These are phyloP conservation scores for Microcebus tavaratra DNA, from an alignment of 2,113 vertebrate species.

Conservation along the genomic window DNA sequence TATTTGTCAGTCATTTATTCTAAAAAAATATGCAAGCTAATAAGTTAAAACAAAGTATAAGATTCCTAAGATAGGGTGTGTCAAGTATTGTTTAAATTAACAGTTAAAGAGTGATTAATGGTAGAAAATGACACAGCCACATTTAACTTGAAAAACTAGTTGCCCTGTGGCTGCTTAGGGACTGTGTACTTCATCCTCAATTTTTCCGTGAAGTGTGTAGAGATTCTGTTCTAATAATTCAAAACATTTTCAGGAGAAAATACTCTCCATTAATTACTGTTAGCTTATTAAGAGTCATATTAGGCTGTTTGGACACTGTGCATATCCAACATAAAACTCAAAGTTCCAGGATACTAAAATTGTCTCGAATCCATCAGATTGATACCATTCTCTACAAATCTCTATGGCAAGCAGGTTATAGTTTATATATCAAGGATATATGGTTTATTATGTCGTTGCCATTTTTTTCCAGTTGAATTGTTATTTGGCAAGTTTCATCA, in stretches of 20 bases:
- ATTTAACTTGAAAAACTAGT: conserved; percentile 30
- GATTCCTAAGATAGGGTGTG: neutral
- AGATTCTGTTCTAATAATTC: neutral
- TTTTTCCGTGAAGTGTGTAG: neutral
- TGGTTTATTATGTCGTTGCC: neutral
- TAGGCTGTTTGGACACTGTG: neutral
- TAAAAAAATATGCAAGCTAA: neutral
- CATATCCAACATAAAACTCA: neutral
- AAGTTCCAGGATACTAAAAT: neutral
- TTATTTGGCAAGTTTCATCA: neutral
- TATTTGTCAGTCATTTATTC: neutral
- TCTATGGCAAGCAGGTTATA: neutral
- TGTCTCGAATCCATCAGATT: neutral
- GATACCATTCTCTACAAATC: neutral
- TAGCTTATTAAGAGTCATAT: neutral
- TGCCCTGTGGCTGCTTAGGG: neutral
- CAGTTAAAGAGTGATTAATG: neutral
- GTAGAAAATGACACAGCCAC: conserved; percentile 13
- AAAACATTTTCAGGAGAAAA: neutral
- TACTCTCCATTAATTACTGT: neutral
- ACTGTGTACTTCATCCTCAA: neutral
- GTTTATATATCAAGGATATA: neutral
- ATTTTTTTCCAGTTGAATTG: neutral
- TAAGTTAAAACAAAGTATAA: conserved; percentile 44
- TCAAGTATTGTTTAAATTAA: conserved; percentile 27